Evolutionary conservation across 2,888 invertebrate species (phyloP), one percentile per base, ranked within the genome.

Genomic region (Orthosia gracilis): DNA sequence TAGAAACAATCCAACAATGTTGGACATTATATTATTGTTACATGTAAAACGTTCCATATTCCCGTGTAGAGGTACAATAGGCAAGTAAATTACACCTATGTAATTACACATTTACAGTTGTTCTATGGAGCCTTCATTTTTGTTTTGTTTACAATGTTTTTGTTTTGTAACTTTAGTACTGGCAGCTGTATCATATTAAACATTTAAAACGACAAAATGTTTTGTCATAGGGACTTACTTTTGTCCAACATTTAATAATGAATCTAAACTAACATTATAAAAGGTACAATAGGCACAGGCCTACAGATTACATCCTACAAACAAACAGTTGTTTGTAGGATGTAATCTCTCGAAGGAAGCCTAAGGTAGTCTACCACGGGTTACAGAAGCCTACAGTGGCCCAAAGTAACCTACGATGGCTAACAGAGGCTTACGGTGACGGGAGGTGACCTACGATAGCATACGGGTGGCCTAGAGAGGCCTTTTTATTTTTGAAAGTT

Each of bases 21-120:
- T 26, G 15, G 12, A 49, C 54, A 63, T 66, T 73, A 49, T 63
- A 64, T 64, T 59, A 31, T 50, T n/a, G 26, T 58, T 49, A 52
- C 66, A 62, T 47, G 23, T 57, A 57, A 26, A 73, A 55, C 50
- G 31, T 78, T 78, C 61, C 17, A 54, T 78, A 54, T 71, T 64
- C 13, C 49, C 71, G 21, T 47, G 55, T 45, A 26, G 5, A 18
- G 4, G 18, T 17, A 64, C 40, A 55, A 59, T 50, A 59, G 23
- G 17, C 18, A 31, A 31, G 65, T 62, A 62, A 76, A 76, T 70
- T 40, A 76, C n/a, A 50, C 17, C 21, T 40, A 59, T 49, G 15
- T n/a, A 65, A 54, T 61, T 61, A 76, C 61, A 47, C 31, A 70
- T 69, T 52, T 47, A 47, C 2, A 21, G 18, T 12, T 64, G 49